Percentiles rank a stretch among this genome's conserved stretches.
Evolutionary conservation across 1,140 invertebrate species (phyloP).

Genomic region (Rhagoletis zephyria): DNA sequence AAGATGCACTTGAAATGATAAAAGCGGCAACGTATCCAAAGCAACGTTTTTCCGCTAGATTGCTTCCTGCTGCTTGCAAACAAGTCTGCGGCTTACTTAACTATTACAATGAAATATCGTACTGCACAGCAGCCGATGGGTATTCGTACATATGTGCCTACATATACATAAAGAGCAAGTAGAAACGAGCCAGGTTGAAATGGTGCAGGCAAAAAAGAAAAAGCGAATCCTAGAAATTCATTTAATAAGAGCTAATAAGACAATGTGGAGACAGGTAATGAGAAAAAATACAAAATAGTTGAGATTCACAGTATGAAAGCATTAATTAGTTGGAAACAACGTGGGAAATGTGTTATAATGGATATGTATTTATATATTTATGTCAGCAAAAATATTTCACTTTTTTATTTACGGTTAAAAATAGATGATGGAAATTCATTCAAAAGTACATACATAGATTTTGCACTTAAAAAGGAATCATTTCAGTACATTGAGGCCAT

Average conservation of each 20-base stretch:
- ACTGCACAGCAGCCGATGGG: no score
- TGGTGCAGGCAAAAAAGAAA: background rate
- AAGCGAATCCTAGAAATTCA: background rate
- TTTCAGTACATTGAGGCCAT: no score
- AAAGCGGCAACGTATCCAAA: background rate
- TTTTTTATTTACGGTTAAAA: no score
- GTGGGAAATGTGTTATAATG: no score
- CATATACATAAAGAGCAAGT: background rate
- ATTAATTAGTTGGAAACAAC: no score
- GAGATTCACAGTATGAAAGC: no score
- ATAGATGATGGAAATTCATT: no score
- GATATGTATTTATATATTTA: no score
- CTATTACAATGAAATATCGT: background rate
- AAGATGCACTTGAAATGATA: background rate
- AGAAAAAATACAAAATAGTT: background rate
- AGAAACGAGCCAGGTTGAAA: background rate
- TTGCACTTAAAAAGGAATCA: no score
- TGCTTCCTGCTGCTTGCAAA: background rate
- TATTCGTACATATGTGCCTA: no score
- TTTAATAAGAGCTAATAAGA: background rate
- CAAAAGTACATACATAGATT: no score
- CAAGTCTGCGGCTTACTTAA: background rate
- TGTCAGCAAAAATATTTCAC: no score
- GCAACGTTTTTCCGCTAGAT: background rate
- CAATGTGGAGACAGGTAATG: background rate